These are phyloP conservation scores for Cuculus canorus DNA, from an alignment of 2,797 vertebrate genomes.

Conservation along the genomic window DNA sequence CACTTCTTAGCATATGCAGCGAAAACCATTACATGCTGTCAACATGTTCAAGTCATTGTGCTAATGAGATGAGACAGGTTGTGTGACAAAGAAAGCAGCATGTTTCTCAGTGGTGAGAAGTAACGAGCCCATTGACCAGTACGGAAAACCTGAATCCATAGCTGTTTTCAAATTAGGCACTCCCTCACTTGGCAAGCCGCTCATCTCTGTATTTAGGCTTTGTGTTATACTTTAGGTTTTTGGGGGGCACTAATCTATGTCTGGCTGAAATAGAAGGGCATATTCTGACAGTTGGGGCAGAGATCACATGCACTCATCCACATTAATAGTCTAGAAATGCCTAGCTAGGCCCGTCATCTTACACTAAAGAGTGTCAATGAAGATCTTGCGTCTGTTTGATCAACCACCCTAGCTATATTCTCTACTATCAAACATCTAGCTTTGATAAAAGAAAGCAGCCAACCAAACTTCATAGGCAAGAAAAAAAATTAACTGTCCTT, in stretches of 20 bases:
- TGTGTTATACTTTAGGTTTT: not conserved
- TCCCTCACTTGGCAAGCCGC: not conserved
- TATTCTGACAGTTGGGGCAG: not conserved
- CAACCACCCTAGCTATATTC: not conserved
- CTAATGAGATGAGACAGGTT: conserved; percentile 61
- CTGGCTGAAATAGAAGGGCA: not conserved
- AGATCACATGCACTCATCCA: not conserved
- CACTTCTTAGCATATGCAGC: conserved; percentile 12
- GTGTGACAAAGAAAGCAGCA: conserved; percentile 25
- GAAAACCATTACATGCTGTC: conserved; percentile 42
- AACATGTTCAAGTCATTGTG: conserved; percentile 18
- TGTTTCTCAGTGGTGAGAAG: not conserved
- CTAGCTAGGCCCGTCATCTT: not conserved
- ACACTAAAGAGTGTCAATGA: not conserved
- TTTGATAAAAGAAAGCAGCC: not conserved
- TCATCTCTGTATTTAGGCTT: not conserved
- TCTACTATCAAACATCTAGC: not conserved
- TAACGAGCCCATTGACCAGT: not conserved
- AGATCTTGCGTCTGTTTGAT: not conserved
- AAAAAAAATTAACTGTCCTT: conserved; percentile 2
- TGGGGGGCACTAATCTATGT: not conserved
- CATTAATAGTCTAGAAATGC: not conserved
- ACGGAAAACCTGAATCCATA: not conserved
- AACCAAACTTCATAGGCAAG: not conserved
- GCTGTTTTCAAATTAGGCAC: not conserved